Evolutionary conservation across 2,888 invertebrate genomes (phyloP), one percentile per base, ranked within the genome.

Genomic region (Pachliopta kotzebuea): DNA sequence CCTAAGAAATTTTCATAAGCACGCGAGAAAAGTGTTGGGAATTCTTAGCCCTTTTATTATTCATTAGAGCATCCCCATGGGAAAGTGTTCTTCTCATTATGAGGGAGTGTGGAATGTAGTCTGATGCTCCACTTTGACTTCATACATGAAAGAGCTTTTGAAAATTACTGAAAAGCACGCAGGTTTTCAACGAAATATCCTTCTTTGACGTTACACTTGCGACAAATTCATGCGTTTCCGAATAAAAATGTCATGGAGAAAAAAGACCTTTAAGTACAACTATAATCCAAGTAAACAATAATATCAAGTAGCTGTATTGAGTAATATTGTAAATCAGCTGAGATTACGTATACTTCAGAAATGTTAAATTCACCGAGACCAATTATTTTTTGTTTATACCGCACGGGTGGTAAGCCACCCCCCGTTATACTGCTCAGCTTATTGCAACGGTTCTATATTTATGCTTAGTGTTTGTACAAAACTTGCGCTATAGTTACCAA

Each of bases 331-430:
- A 49, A 4, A 20, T 75, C 76, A 78, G 73, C 73, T 73, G 69
- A 74, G 72, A 76, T 74, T 66, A 70, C 68, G 80, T 83, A 83
- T 84, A 79, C 74, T 71, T 62, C 63, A 56, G 74, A 74, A 50
- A 65, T 57, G 49, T 57, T 50, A 53, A 60, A 54, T 64, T 64
- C 56, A 60, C 56, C 7, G 23, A 31, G 61, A 61, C 57, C 57
- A 57, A 21, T 45, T 71, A n/a, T 81, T 79, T 82, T 78, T 81
- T 82, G 80, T 70, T 70, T 72, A 71, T 74, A 73, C 75, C 74
- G 77, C 83, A 83, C 86, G 86, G 84, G 88, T 84, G 86, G 84
- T 80, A 80, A 69, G 74, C 70, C 68, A 84, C 83, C 81, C 74
- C 76, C 81, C 82, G 82, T 78, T 81, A 66, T 69, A 77, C 76